These are phyloP conservation scores for Heliconius nattereri DNA, from an alignment of 1,140 invertebrate genomes.

Conservation along the genomic window DNA sequence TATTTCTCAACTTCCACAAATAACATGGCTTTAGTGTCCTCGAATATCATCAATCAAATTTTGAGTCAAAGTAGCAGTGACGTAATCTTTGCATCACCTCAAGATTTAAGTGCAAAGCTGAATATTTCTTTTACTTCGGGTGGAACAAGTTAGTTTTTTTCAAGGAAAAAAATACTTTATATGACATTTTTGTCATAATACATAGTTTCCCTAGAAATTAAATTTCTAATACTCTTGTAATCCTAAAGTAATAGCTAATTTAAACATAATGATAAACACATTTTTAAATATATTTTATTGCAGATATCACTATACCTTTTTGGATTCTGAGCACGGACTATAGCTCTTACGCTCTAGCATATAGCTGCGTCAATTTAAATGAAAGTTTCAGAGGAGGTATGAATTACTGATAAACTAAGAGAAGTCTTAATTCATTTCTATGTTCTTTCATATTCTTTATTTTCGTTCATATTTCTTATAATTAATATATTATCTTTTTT, in stretches of 20 bases:
- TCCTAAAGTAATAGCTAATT: too few relatives aligned
- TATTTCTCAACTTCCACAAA: slow-evolving; percentile 42
- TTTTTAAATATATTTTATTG: slow-evolving; percentile 27
- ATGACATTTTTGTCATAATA: too few relatives aligned
- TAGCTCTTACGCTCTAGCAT: slow-evolving; percentile 49
- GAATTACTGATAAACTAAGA: background rate
- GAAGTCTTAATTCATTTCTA: background rate
- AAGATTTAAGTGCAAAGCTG: slow-evolving; percentile 50
- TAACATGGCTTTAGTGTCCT: slow-evolving; percentile 46
- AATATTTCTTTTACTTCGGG: slow-evolving; percentile 35
- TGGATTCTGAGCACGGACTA: slow-evolving; percentile 68
- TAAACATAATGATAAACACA: background rate
- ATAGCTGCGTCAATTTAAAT: slow-evolving; percentile 56
- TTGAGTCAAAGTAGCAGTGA: slow-evolving; percentile 39
- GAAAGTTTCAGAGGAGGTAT: slow-evolving; percentile 47
- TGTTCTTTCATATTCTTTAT: too few relatives aligned
- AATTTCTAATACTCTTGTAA: too few relatives aligned
- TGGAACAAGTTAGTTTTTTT: slow-evolving; percentile 35
- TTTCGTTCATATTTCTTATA: background rate
- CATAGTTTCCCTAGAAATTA: background rate
- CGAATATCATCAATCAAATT: slow-evolving; percentile 44
- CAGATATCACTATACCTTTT: slow-evolving; percentile 51
- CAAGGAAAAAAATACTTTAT: background rate
- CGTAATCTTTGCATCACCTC: slow-evolving; percentile 41
- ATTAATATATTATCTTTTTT: background rate